Evolutionary conservation across 37 sponge, comb jelly and placozoan genomes (phyloP), one percentile per base, ranked within the genome.

Genomic region (Oscarella lobularis): DNA sequence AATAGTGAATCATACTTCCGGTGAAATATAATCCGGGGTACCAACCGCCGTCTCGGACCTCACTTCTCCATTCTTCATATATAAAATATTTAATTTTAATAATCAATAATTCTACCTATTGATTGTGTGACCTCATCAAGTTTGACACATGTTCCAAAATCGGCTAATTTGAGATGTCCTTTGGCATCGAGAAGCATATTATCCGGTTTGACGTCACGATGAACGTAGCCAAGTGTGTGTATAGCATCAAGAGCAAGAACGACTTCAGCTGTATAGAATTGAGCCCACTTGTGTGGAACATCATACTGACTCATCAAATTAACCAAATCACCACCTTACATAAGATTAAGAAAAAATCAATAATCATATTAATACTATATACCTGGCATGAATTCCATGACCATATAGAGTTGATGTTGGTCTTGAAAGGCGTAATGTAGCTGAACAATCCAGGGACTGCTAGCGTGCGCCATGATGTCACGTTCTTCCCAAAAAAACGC

Each of bases 401-500:
- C 89, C 94, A 97, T 93, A 77, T 93, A 97, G n/a, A 97, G 81
- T 55, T 82, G 83, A 69, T 76, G 73, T 70, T 73, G 35, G 67
- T 97, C 94, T 76, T 97, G 99, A 78, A 97, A 94, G 39, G 99
- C 91, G 82, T 83, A 97, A 79, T 90, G 81, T 33, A 97, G 82
- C 81, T 83, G 78, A 54, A 97, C 91, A 55, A 97, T 84, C 99
- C 99, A 97, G 29, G 86, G 86, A 38, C 87, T 85, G 66, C 67
- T 73, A 0, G 99, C 77, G 68, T 86, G 81, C 0, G 99, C 94
- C 99, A 97, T 97, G 73, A 97, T 97, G 78, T 97, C 99, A 38
- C 99, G 84, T 81, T 97, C 99, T 78, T 97, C 99, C 99, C 99
- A 97, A 67, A 85, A 97, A 80, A 88, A 97, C 36, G 99, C 99